A percentile compares a stretch with the other conserved stretches of the same genome.
These are phyloP conservation scores for Petrocephalus sullivani DNA, from an alignment of 2,797 vertebrate species.

Conservation along the genomic window DNA sequence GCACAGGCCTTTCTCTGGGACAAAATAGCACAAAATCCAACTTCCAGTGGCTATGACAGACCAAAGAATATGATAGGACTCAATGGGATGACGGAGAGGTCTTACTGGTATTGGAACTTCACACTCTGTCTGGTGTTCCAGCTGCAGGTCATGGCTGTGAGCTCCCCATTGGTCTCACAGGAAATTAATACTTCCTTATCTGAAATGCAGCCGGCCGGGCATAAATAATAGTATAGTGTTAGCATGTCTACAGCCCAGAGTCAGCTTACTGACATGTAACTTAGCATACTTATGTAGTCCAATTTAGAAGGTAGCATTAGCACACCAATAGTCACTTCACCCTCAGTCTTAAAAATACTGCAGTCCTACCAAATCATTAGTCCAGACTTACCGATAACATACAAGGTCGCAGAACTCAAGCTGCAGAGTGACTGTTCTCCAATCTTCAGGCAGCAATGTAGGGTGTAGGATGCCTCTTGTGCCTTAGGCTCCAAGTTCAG, in stretches of 20 bases:
- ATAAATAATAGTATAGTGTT: neutral
- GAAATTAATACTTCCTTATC: constrained; percentile 64
- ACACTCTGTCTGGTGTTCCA: constrained; percentile 65
- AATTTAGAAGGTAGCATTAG: neutral
- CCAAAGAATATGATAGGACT: neutral
- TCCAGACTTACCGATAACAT: constrained; percentile 71
- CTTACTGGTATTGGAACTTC: constrained; percentile 54
- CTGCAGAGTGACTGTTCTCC: constrained; percentile 51
- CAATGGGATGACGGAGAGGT: neutral
- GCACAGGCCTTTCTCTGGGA: constrained; percentile 61
- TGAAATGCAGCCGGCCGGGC: constrained; percentile 35
- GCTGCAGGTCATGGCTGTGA: constrained; percentile 79
- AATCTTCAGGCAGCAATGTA: constrained; percentile 69
- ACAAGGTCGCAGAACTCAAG: constrained; percentile 75
- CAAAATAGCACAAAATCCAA: neutral
- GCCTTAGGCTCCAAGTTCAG: constrained; percentile 54
- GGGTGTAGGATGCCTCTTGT: constrained; percentile 63
- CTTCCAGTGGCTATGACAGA: neutral
- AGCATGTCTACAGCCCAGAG: neutral
- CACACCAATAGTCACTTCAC: neutral
- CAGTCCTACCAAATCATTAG: neutral
- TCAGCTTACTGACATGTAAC: neutral
- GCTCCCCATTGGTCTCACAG: constrained; percentile 76
- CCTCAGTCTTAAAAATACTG: neutral
- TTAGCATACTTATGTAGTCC: neutral